These are phyloP conservation scores for Athalia rosae DNA, from an alignment of 2,888 invertebrate genomes.

Conservation along the genomic window DNA sequence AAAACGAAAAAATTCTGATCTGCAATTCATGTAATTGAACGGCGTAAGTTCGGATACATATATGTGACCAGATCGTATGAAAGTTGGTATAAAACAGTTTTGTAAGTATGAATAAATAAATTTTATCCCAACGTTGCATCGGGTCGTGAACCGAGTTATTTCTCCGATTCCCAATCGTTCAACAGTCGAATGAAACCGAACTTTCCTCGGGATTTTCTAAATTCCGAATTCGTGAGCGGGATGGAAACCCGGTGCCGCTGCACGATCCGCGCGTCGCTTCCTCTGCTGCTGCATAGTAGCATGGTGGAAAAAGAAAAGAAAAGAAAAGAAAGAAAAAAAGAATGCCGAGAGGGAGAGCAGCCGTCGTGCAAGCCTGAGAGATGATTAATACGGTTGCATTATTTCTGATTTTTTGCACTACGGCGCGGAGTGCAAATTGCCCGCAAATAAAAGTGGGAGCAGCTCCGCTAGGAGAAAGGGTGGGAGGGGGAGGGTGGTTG, in stretches of 20 bases:
- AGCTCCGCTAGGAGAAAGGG: constrained; percentile 19
- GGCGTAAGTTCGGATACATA: not conserved
- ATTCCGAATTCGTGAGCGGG: not conserved
- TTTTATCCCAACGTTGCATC: not conserved
- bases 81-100: not conserved
- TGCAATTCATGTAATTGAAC: not conserved
- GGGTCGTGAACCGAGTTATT: not conserved
- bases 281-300: not conserved
- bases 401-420: constrained; percentile 66
- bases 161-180: no score
- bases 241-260: no score
- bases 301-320: not conserved
- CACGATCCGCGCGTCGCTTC: no score
- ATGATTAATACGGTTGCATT: constrained; percentile 71
- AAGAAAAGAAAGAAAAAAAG: constrained; percentile 2
- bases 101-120: constrained; percentile 20
- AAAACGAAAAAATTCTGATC: constrained; percentile 77
- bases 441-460: constrained; percentile 65
- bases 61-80: not conserved
- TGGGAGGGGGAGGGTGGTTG: constrained; percentile 13
- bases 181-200: no score
- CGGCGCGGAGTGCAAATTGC: constrained; percentile 65
- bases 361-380: constrained; percentile 50
- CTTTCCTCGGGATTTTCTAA: not conserved
- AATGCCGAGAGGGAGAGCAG: constrained; percentile 24